A percentile compares a stretch with the other conserved stretches of the same genome.
Conservation (phyloP, 2,113 vertebrate genomes). For the chimpanzee (Pan troglodytes) region NHGRI_mPanTro3-v2.1_pri NC_086015.1:174602001-174602500, state of each 20-base stretch:
- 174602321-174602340: neutral
- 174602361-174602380: neutral
- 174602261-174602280: neutral
- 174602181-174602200: neutral
- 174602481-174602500: neutral
- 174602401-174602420: neutral
- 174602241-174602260: neutral
- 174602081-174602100: neutral
- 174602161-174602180: neutral
- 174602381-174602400: constrained; percentile 30
- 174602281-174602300: neutral
- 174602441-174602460: constrained; percentile 5
- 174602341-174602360: neutral
- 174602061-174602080: neutral
- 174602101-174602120: neutral
- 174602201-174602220: neutral
- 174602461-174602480: constrained; percentile 3
- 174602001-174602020: neutral
- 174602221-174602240: constrained; percentile 11
- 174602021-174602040: neutral
- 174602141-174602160: neutral
- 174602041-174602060: neutral
- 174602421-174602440: constrained; percentile 15
- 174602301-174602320: neutral
- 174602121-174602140: neutral